Evolutionary conservation across 1,140 invertebrate genomes (phyloP).

Genomic region (Pseudobourletiella spinata): DNA sequence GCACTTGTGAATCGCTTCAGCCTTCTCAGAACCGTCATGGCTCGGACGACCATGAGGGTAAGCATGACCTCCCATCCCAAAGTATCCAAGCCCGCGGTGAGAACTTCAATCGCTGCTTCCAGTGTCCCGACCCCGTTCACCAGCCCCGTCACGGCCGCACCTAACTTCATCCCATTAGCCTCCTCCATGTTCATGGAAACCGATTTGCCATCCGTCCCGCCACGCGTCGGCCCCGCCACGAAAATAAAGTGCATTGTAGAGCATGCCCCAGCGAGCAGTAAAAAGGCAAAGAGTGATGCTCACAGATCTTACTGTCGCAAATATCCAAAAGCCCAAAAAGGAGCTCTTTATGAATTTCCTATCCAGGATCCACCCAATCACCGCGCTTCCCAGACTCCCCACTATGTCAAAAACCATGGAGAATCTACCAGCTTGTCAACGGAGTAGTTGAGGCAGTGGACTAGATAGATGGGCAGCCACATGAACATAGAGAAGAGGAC

Average conservation of each 20-base stretch:
- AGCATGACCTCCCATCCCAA: slow-evolving; percentile 48
- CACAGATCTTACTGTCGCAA: slow-evolving; percentile 40
- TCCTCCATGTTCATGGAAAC: slow-evolving; percentile 47
- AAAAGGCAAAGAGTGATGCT: slow-evolving; percentile 43
- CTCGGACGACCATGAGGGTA: slow-evolving; percentile 33
- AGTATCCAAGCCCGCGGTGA: too few species aligned
- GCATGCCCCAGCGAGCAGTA: slow-evolving; percentile 43
- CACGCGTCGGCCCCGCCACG: slow-evolving; percentile 46
- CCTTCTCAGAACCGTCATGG: slow-evolving; percentile 29
- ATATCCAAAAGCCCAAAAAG: slow-evolving; percentile 43
- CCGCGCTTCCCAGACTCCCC: slow-evolving; percentile 45
- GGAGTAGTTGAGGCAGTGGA: slow-evolving; percentile 44
- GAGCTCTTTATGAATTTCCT: slow-evolving; percentile 40
- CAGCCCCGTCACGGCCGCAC: slow-evolving; percentile 45
- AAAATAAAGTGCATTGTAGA: slow-evolving; percentile 44
- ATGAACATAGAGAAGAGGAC: slow-evolving; percentile 48
- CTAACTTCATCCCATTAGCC: slow-evolving; percentile 43
- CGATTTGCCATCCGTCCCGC: slow-evolving; percentile 46
- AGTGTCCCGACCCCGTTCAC: slow-evolving; percentile 47
- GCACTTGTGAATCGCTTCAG: slow-evolving; percentile 11
- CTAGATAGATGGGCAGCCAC: slow-evolving; percentile 48
- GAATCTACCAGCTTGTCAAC: slow-evolving; percentile 44
- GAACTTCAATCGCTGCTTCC: too few species aligned
- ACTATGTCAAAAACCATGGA: slow-evolving; percentile 49
- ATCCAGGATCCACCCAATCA: slow-evolving; percentile 44